Evolutionary conservation across 92 coral and sea anemone genomes (phyloP).

Genomic region (Pocillopora meandrina): DNA sequence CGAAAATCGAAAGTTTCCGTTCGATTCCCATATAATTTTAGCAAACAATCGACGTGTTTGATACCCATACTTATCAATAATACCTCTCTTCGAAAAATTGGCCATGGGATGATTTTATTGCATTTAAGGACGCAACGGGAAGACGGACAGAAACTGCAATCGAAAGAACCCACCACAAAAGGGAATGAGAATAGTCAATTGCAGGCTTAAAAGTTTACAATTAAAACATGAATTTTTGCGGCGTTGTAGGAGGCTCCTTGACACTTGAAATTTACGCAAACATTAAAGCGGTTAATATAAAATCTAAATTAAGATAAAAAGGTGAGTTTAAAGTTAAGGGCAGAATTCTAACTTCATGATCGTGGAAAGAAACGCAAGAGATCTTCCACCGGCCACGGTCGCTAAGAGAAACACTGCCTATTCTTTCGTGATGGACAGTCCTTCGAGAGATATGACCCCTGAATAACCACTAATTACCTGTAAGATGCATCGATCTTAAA

Average conservation of each 20-base stretch:
- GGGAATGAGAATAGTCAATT: conserved; percentile 16
- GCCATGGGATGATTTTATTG: background rate
- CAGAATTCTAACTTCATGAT: background rate
- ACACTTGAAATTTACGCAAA: background rate
- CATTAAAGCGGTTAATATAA: background rate
- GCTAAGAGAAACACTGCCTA: conserved; percentile 21
- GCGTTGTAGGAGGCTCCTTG: conserved; percentile 1
- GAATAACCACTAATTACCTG: conserved; percentile 65
- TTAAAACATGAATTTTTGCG: background rate
- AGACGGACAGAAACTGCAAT: conserved; percentile 19
- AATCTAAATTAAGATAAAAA: background rate
- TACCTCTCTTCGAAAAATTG: background rate
- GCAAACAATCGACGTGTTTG: background rate
- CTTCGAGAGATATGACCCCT: conserved; percentile 18
- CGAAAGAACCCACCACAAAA: conserved; percentile 25
- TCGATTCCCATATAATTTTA: background rate
- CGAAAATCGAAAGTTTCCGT: conserved; percentile 2
- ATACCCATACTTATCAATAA: background rate
- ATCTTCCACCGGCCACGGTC: conserved; percentile 8
- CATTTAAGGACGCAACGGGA: conserved; percentile 15
- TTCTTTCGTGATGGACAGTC: conserved; percentile 19
- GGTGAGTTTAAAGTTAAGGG: background rate
- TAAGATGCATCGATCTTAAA: conserved; percentile 63
- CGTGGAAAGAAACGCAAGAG: conserved; percentile 29
- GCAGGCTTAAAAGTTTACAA: conserved; percentile 20